phyloP scores from a whole-genome alignment of 2,888 invertebrate genomes.

The Cheilosia variabilis region DNA sequence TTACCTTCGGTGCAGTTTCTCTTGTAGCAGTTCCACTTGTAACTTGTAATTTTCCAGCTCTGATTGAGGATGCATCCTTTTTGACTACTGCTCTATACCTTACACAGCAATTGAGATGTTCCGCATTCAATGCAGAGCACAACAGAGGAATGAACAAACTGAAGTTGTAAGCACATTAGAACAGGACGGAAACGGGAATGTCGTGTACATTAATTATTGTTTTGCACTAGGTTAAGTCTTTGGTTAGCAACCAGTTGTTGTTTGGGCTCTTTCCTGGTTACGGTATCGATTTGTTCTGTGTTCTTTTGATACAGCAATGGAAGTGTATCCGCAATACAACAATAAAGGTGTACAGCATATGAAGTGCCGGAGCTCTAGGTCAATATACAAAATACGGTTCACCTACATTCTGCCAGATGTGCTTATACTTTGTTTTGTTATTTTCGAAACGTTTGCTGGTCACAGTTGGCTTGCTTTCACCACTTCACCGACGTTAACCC shows the following conservation, averaged over 20 bases:
- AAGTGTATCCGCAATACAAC: slow-evolving; percentile 54
- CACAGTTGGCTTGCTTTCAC: slow-evolving; percentile 71
- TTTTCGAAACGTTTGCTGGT: slow-evolving; percentile 59
- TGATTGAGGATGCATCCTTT: slow-evolving; percentile 81
- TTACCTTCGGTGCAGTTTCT: slow-evolving; percentile 82
- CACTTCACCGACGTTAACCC: slow-evolving; percentile 54
- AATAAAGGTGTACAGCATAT: slow-evolving; percentile 41
- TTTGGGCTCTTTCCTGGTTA: slow-evolving; percentile 69
- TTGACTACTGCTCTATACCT: slow-evolving; percentile 40
- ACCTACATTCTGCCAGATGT: slow-evolving; percentile 71
- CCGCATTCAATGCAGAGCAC: slow-evolving; percentile 49
- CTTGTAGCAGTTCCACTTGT: slow-evolving; percentile 83
- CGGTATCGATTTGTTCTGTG: slow-evolving; percentile 67
- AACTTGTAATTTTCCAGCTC: slow-evolving; percentile 83
- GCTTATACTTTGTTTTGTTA: slow-evolving; percentile 53
- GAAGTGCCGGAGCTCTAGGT: slow-evolving; percentile 70
- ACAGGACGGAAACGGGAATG: slow-evolving; percentile 60
- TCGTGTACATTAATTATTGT: slow-evolving; percentile 74
- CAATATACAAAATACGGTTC: slow-evolving; percentile 54
- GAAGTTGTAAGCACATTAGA: slow-evolving; percentile 60
- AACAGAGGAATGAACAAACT: slow-evolving; percentile 67
- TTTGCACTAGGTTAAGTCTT: slow-evolving; percentile 75
- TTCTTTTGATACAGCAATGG: slow-evolving; percentile 54
- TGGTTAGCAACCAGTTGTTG: slow-evolving; percentile 74
- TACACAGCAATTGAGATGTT: slow-evolving; percentile 43